A percentile compares a stretch with the other conserved stretches of the same genome.
Evolutionary conservation across 2,113 vertebrate species (phyloP).

Genomic region (Chlorodrepanis virens): DNA sequence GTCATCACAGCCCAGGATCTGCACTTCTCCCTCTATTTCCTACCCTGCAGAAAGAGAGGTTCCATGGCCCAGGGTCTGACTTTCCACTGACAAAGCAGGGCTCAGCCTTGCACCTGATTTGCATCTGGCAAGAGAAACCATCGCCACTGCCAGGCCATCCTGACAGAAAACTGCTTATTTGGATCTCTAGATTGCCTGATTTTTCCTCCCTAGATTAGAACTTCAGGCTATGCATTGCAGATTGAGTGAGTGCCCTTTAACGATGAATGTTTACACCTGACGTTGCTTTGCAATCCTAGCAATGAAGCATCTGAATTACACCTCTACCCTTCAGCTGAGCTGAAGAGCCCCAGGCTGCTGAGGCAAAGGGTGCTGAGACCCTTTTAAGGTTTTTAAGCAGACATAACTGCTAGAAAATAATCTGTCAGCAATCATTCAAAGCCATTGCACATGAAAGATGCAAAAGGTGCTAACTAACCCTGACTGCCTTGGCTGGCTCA

Average conservation of each 20-base stretch:
- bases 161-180: neutral
- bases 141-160: neutral
- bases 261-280: neutral
- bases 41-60: neutral
- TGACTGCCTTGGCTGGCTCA: neutral
- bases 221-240: neutral
- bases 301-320: neutral
- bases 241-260: neutral
- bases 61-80: neutral
- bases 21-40: neutral
- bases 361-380: neutral
- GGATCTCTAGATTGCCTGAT: neutral
- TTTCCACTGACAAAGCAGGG: neutral
- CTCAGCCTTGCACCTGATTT: neutral
- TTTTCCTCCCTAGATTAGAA: neutral
- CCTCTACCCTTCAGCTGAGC: neutral
- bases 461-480: neutral
- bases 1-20: neutral
- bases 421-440: neutral
- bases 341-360: neutral
- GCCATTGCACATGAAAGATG: neutral
- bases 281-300: neutral
- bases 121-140: neutral
- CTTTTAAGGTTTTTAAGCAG: neutral
- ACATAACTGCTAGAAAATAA: neutral